phyloP scores from a whole-genome alignment of 2,888 invertebrate genomes.

The Cordilura impudica region DNA sequence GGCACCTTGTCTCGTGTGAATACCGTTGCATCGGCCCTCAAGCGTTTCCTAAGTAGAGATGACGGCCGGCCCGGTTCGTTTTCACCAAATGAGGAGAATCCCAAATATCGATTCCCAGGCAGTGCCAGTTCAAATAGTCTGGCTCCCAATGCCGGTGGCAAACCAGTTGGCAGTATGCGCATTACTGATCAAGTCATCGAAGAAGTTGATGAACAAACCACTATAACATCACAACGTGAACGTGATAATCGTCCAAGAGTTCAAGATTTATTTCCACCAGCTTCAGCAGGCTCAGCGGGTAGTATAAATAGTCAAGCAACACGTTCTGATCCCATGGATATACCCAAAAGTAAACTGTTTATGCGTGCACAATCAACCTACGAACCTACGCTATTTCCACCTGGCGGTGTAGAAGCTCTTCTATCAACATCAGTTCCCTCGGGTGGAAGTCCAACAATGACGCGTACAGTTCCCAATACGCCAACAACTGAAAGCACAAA shows the following conservation, averaged over 20 bases:
- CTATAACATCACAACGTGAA: constrained; percentile 85
- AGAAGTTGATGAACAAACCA: constrained; percentile 89
- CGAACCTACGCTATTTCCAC: constrained; percentile 72
- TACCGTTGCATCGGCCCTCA: constrained; percentile 88
- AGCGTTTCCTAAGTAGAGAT: constrained; percentile 87
- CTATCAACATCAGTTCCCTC: constrained; percentile 76
- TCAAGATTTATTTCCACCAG: constrained; percentile 81
- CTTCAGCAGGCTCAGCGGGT: constrained; percentile 70
- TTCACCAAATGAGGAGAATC: constrained; percentile 74
- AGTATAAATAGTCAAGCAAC: constrained; percentile 7
- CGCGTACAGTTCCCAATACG: constrained; percentile 69
- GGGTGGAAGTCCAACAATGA: constrained; percentile 66
- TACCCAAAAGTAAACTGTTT: constrained; percentile 78
- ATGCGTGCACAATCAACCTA: constrained; percentile 73
- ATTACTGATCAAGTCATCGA: constrained; percentile 86
- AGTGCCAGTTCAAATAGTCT: constrained; percentile 76
- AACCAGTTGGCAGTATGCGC: constrained; percentile 80
- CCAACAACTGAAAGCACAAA: constrained; percentile 70
- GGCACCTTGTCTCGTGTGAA: constrained; percentile 84
- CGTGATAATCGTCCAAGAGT: constrained; percentile 81
- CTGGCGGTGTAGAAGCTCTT: constrained; percentile 76
- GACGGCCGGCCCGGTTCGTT: constrained; percentile 79
- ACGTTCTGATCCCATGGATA: constrained; percentile 83
- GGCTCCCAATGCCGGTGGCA: constrained; percentile 60
- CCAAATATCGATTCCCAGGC: constrained; percentile 75